Conservation (phyloP, 2,797 vertebrate species). For the Sylvia borin region DNA sequence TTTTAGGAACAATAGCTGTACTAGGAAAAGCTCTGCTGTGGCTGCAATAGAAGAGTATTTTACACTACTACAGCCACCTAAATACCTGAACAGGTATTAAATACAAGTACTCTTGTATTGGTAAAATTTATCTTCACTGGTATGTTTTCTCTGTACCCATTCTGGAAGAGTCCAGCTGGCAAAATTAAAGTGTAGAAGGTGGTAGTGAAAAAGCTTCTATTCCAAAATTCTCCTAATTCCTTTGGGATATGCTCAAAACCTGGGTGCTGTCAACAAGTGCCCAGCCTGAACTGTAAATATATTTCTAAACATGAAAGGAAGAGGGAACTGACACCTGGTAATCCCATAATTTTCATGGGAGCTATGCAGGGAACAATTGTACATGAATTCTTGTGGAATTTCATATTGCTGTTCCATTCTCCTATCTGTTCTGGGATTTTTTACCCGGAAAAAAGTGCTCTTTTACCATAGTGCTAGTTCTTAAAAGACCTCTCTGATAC, state of each 20-base stretch:
- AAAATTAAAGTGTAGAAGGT: background rate
- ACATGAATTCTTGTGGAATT: background rate
- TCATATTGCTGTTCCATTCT: background rate
- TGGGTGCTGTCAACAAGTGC: background rate
- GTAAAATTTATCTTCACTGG: background rate
- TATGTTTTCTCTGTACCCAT: background rate
- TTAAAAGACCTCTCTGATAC: background rate
- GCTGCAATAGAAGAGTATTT: background rate
- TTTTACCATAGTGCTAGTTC: background rate
- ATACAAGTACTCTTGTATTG: background rate
- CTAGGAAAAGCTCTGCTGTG: background rate
- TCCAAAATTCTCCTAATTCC: background rate
- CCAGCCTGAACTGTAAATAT: background rate
- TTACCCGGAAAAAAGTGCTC: background rate
- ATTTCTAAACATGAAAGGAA: background rate
- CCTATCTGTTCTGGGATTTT: rapidly evolving
- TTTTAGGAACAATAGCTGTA: background rate
- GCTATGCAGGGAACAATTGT: background rate
- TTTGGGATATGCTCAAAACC: background rate
- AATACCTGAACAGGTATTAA: background rate
- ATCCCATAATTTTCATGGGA: background rate
- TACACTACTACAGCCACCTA: background rate
- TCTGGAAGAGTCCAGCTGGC: background rate
- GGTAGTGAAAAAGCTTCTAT: background rate
- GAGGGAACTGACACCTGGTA: background rate